Base-by-base conservation (phyloP, 2,888 invertebrate genomes). In the Drosophila maculinotata region DNA sequence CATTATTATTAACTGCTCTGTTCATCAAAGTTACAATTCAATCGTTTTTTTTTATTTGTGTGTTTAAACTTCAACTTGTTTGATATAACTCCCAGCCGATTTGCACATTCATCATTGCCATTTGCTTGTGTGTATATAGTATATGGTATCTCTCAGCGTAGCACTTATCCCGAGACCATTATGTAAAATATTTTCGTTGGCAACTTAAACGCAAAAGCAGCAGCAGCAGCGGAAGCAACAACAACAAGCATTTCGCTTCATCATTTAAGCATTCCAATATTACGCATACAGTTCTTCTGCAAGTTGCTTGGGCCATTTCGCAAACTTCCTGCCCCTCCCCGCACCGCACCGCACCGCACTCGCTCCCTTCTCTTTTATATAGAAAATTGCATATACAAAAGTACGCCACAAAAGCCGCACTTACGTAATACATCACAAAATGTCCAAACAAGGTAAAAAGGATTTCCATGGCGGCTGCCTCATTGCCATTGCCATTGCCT, bases 401-500 rank as follows among this genome's bases (percentile, higher is more conserved):
- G 72, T 64, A 69, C 62, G 63, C 81, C 81, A 65, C 87, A 81
- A 81, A 81, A 87, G 78, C 81, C 85, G 85, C 81, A 84, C 81
- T 81, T 81, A 87, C 87, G 84, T 87, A 87, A 81, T 87, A 81
- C 81, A 87, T 81, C 87, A 81, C 81, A 84, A 84, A 81, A 81
- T 87, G 87, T 81, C 81, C 81, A 84, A 87, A 78, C 78, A 84
- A 87, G 81, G 78, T 81, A 81, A 84, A 87, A 81, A 81, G 87
- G 81, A 84, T 87, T 81, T 83, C 52, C 76, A 65, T 67, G 59
- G 72, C 67, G 56, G 59, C 49, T 45, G 67, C 70, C 75, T 71
- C 66, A 82, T 66, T 83, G 75, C 60, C 65, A 78, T 59, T 70
- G 70, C 75, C 74, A 58, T 62, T 47, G 33, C 38, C 30, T 8